phyloP scores from a whole-genome alignment of 2,113 vertebrate species.

The Antechinus stuartii region DNA sequence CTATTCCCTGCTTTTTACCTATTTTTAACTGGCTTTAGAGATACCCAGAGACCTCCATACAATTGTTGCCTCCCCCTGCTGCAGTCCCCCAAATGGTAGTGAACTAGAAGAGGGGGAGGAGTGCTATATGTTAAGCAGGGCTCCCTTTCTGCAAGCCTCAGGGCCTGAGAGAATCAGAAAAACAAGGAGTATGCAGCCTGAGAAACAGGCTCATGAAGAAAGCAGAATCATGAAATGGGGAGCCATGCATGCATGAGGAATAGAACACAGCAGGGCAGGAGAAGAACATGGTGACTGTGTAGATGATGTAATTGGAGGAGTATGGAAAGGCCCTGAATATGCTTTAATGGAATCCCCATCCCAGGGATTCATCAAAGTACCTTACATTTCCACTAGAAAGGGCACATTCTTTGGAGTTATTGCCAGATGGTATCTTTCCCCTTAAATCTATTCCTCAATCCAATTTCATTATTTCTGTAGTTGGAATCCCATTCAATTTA shows the following conservation, averaged over 20 bases:
- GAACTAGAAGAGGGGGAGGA: conserved; percentile 39
- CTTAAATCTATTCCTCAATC: background rate
- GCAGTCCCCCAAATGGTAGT: conserved; percentile 13
- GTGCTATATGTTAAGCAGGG: background rate
- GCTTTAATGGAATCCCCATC: background rate
- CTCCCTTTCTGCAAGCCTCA: conserved; percentile 5
- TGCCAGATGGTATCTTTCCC: background rate
- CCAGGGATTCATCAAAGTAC: background rate
- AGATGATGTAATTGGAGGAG: background rate
- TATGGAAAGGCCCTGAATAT: background rate
- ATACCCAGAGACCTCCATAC: background rate
- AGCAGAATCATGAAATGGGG: background rate
- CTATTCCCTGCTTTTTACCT: conserved; percentile 33
- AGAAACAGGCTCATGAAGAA: background rate
- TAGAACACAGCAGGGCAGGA: background rate
- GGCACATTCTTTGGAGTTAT: background rate
- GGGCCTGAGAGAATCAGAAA: background rate
- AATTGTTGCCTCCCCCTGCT: conserved; percentile 10
- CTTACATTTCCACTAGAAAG: background rate
- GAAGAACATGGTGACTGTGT: background rate
- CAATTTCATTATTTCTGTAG: background rate
- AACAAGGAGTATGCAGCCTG: background rate
- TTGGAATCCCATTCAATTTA: background rate
- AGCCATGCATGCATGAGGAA: background rate
- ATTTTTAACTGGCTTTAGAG: conserved; percentile 29